Evolutionary conservation across 2,113 vertebrate genomes (phyloP).

Genomic region (Eudyptes chrysolophus): DNA sequence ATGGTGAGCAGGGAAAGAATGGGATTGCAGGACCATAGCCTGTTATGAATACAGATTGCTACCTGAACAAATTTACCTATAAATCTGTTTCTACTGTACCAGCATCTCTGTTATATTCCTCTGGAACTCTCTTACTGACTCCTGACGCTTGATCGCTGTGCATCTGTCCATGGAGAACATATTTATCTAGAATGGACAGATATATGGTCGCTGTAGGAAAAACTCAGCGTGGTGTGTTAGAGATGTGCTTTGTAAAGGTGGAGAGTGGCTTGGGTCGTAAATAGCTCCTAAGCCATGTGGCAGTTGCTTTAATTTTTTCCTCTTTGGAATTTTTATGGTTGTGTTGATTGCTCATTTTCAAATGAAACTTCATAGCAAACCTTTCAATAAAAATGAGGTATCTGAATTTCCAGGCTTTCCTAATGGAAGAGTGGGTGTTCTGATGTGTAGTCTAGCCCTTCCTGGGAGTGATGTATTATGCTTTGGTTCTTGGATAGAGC

Average conservation of each 20-base stretch:
- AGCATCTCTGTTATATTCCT: neutral
- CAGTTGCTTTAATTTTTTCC: neutral
- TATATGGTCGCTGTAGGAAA: neutral
- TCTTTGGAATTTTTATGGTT: neutral
- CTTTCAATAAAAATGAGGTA: neutral
- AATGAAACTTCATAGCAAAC: neutral
- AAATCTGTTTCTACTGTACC: neutral
- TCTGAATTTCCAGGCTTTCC: neutral
- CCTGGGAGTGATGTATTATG: neutral
- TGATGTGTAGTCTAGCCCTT: neutral
- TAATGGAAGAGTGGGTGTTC: neutral
- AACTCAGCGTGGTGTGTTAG: neutral
- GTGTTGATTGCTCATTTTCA: neutral
- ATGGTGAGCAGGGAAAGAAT: neutral
- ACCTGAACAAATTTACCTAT: neutral
- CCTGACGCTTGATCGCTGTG: neutral
- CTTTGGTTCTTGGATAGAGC: neutral
- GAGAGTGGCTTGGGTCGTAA: neutral
- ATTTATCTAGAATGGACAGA: neutral
- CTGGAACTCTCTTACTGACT: neutral
- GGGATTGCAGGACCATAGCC: neutral
- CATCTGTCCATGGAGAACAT: neutral
- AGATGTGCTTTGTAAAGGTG: neutral
- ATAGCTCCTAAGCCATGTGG: neutral
- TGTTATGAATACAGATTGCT: neutral